These are phyloP conservation scores for Thereva unica DNA, from an alignment of 2,888 invertebrate species.

Conservation along the genomic window DNA sequence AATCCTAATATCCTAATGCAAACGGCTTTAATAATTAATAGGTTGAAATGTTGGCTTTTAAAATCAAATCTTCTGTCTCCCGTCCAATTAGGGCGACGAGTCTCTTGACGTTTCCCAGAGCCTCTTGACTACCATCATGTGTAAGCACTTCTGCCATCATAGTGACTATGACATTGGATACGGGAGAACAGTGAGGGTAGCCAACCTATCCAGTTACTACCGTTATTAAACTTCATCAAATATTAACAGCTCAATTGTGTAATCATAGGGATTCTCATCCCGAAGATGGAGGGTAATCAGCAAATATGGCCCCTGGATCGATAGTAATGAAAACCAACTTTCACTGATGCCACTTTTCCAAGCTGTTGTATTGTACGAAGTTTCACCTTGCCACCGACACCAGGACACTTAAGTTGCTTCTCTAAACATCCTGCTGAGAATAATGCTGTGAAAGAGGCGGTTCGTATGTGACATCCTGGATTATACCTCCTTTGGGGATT, in stretches of 20 bases:
- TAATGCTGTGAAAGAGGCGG: constrained; percentile 20
- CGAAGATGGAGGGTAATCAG: constrained; percentile 28
- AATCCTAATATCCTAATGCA: constrained; percentile 27
- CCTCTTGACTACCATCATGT: not conserved
- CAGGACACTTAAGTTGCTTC: constrained; percentile 2
- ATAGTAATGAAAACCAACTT: constrained; percentile 27
- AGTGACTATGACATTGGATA: constrained; percentile 5
- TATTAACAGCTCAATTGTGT: constrained; percentile 38
- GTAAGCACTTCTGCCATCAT: constrained; percentile 14
- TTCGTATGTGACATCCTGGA: constrained; percentile 39
- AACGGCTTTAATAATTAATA: constrained; percentile 32
- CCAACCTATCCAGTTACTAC: constrained; percentile 24
- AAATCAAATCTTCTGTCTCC: constrained; percentile 25
- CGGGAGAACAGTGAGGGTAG: constrained; percentile 7
- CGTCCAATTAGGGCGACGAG: constrained; percentile 14
- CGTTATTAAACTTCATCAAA: constrained; percentile 37
- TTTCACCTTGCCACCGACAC: too few species aligned
- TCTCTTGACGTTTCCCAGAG: not conserved
- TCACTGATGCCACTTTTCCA: not conserved
- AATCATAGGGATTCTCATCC: constrained; percentile 17
- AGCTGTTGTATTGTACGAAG: too few species aligned
- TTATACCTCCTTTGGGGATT: constrained; percentile 38
- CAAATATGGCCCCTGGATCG: constrained; percentile 34
- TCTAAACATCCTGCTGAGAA: constrained; percentile 22
- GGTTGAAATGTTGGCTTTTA: constrained; percentile 27